Base-by-base conservation (phyloP, 2,113 vertebrate species). In the Acanthisitta chloris region DNA sequence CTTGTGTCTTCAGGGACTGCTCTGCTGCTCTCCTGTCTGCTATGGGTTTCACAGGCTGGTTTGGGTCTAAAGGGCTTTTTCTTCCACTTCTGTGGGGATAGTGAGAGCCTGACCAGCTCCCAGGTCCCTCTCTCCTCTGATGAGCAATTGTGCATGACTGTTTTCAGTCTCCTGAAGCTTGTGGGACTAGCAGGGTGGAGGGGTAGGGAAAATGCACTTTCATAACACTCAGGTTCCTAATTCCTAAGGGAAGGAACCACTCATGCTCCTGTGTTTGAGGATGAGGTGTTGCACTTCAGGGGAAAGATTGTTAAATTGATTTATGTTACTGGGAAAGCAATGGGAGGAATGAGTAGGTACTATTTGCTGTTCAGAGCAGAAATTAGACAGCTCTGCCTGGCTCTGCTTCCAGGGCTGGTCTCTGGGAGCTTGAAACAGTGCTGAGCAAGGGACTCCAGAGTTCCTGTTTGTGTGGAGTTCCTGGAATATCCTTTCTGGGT, bases 381-480 rank as follows among this genome's bases (percentile, higher is more conserved):
- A 92, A 36, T 71, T 59, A 57, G 34, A 81, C 72, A n/a, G 6
- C 79, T 76, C 94, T 81, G 74, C 58, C 69, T 82, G 80, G 62
- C 78, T 92, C 51, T 74, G 36, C 48, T 90, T 91, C 72, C 85
- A 86, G 88, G 57, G 74, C 77, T 57, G 74, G 74, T 96, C 88
- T 62, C 79, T 69, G 69, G 88, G 84, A 97, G 86, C 55, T 64
- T 72, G 46, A 84, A 84, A 40, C 73, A 45, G 83, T 69, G 51
- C 87, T 82, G 81, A 92, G 87, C 88, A 86, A 90, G 77, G 70
- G 83, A 87, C 89, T 86, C 88, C 72, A 33, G 23, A 73, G 61
- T 94, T 95, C 90, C 91, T 95, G 90, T 96, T 94, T 84, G 48
- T 78, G 59, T 90, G 78, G 67, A 80, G 91, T 93, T 94, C 62